Conservation (phyloP, 2,888 invertebrate species). For the Drosophila heteroneura region DNA sequence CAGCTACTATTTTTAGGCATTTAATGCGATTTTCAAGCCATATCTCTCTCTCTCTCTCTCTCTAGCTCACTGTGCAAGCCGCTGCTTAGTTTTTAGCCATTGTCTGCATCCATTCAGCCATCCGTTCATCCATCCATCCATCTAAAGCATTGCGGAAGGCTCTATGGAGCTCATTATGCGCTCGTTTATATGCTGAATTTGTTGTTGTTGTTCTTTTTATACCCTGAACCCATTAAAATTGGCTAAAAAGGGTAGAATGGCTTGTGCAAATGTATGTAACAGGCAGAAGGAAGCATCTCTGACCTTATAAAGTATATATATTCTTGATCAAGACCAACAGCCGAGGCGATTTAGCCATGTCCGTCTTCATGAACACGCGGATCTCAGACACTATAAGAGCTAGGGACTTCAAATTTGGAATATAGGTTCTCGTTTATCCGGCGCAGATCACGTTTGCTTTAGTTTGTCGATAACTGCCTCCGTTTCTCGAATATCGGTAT, state of each 20-base stretch:
- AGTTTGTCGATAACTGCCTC: no score
- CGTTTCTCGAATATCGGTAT: no score
- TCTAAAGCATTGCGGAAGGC: conserved; percentile 55
- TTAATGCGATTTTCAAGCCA: conserved; percentile 70
- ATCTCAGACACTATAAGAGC: no score
- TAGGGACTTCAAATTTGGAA: no score
- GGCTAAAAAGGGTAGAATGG: no score
- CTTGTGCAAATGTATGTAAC: not conserved
- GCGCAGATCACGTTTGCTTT: no score
- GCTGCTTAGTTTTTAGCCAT: conserved; percentile 6
- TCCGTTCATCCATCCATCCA: conserved; percentile 13
- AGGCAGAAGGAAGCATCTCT: no score
- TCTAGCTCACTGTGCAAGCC: not conserved
- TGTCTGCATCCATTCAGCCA: conserved; percentile 23
- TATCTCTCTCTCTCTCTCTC: not conserved
- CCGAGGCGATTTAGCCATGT: not conserved
- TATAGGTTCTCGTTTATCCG: no score
- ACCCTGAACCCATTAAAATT: no score
- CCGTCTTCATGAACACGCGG: not conserved
- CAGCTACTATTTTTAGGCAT: conserved; percentile 72
- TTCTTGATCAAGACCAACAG: no score
- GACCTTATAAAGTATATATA: no score
- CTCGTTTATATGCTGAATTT: conserved; percentile 81
- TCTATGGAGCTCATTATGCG: conserved; percentile 78
- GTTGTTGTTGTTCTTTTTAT: conserved; percentile 57